Base-by-base conservation (phyloP, 2,113 vertebrate species). In the Dasyprocta punctata region DNA sequence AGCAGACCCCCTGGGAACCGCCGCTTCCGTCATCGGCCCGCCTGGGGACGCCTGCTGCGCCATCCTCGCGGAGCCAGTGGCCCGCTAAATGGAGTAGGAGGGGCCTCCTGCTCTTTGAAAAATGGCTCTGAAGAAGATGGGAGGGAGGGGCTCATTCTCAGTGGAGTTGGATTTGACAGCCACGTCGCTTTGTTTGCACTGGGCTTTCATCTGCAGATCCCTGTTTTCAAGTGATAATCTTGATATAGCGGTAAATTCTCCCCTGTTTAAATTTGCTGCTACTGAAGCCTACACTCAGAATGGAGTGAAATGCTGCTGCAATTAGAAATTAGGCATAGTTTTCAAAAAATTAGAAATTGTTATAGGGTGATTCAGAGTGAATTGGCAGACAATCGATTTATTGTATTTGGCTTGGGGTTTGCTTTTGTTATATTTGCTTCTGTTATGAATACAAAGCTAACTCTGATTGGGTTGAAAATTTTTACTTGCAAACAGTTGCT, bases 401-500 rank as follows among this genome's bases (percentile, higher is more conserved):
- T 91, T 26, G 20, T 54, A 24, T 87, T 96, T 87, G 85, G 26
- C 69, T 86, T 95, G 12, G n/a, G 20, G 71, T 86, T 96, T 87
- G 44, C 52, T 92, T 85, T 63, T 92, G 60, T 52, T 47, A 5
- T 71, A 38, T 90, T 95, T 89, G 52, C 44, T 90, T 82, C 61
- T 92, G 54, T 63, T 54, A 11, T 60, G 56, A 73, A 56, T 75
- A 54, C 52, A 96, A 56, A 89, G 73, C 54, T 82, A 78, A 60
- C 61, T 92, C 58, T 41, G 60, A 80, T 78, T 49, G 22, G 3
- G 22, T 52, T 83, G 69, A 86, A 89, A 84, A 36, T 20, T 97
- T 93, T 65, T 41, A 67, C 22, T 54, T 95, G 2, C 9, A 38
- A n/a, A 67, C 86, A 30, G 36, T 44, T 28, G 28, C 10, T 61